Percentiles rank a stretch among this genome's conserved stretches.
phyloP scores from a whole-genome alignment of 2,113 vertebrate species.

The Aegypius monachus region DNA sequence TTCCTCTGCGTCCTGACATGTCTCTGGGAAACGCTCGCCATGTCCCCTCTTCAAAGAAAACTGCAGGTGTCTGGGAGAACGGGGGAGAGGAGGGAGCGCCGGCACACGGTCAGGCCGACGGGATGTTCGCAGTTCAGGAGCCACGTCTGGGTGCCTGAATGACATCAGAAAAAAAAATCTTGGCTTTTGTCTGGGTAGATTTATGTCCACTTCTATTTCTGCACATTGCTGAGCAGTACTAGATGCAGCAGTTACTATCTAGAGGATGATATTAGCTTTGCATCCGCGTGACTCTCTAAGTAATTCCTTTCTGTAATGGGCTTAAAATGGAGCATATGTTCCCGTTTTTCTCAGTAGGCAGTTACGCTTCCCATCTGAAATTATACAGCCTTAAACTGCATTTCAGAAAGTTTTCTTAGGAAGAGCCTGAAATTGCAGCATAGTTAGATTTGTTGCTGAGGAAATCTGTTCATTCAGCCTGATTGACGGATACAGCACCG shows the following conservation, averaged over 20 bases:
- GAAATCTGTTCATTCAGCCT: not conserved
- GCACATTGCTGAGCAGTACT: constrained; percentile 37
- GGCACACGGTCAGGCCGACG: not conserved
- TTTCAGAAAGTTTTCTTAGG: not conserved
- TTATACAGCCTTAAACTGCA: not conserved
- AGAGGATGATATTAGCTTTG: not conserved
- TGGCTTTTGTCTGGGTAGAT: not conserved
- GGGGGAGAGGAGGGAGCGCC: fast-evolving
- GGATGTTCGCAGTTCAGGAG: not conserved
- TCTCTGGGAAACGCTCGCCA: not conserved
- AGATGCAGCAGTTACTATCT: constrained; percentile 8
- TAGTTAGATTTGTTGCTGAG: constrained; percentile 16
- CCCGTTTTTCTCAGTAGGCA: constrained; percentile 32
- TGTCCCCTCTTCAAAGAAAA: constrained; percentile 12
- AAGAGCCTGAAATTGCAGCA: not conserved
- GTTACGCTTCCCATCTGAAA: constrained; percentile 18
- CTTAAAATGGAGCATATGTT: constrained; percentile 33
- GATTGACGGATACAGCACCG: fast-evolving
- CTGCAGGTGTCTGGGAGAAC: constrained; percentile 35
- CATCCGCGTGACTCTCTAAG: not conserved
- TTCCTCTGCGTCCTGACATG: constrained; percentile 4
- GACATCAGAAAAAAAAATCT: not conserved
- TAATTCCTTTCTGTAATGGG: constrained; percentile 30
- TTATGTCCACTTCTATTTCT: constrained; percentile 36
- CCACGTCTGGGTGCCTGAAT: not conserved